Base-by-base conservation (phyloP, 2,888 invertebrate genomes). In the Cinara cedri region DNA sequence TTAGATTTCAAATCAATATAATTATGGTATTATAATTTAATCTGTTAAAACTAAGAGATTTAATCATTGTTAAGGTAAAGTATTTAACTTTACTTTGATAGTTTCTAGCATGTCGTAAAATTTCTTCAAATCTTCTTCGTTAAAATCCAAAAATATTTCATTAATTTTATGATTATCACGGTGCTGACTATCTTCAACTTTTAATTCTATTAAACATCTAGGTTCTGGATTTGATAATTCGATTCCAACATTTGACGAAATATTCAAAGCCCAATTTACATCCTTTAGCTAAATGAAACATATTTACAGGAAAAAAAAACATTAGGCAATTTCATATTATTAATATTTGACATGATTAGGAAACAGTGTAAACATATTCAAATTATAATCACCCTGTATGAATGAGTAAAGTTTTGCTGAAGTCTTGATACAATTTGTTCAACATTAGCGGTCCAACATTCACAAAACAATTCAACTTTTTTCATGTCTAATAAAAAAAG, bases 181-280 rank as follows among this genome's bases (percentile, higher is more conserved):
- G 68, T 9, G 16, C 24, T 42, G 60, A n/a, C 1, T 57, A n/a
- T 78, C 78, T 78, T 78, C 78, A 60, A 78, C 51, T 70, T 78
- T 78, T 21, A 78, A 60, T 62, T 78, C 78, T 42, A 78, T 49
- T 78, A 78, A 78, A 11, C 68, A 68, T 13, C 68, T 49, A 49
- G 70, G 78, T 46, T 78, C 70, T 42, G 78, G 78, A 49, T 70
- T 21, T n/a, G 78, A 70, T 42, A 78, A 34, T 42, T 68, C 60
- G 42, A 21, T 10, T 70, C 57, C 68, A 24, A 78, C 42, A 44
- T 70, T 60, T 60, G 78, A 78, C n/a, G 78, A 78, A 62, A 78
- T 51, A 60, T 70, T 70, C n/a, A 78, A 70, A n/a, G 78, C 78
- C 78, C 78, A 78, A 51, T 78, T 70, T n/a, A 78, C 46, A 51